Evolutionary conservation across 2,888 invertebrate species (phyloP).

Genomic region (Pandemis heparana): DNA sequence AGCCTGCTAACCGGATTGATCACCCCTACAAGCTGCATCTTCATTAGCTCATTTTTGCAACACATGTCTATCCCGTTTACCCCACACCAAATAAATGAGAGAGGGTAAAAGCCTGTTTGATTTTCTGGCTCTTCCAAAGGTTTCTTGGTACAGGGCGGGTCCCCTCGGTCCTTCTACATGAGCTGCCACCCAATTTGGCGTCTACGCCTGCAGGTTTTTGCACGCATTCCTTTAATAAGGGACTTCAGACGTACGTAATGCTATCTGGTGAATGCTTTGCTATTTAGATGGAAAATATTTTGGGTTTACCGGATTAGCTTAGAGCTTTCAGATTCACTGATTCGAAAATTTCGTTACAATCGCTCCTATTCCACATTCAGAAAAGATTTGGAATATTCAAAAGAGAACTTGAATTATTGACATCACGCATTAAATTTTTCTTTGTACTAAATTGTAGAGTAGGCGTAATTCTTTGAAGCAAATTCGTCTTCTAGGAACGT

Average conservation of each 20-base stretch:
- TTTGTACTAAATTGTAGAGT: not conserved
- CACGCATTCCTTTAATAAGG: conserved; percentile 65
- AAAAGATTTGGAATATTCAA: not conserved
- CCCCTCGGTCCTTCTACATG: conserved; percentile 64
- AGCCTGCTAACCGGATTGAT: conserved; percentile 62
- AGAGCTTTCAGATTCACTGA: conserved; percentile 16
- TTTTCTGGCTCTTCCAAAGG: conserved; percentile 3
- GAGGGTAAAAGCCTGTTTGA: conserved; percentile 8
- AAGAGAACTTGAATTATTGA: not conserved
- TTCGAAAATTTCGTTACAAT: conserved; percentile 8
- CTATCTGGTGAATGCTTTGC: conserved; percentile 47
- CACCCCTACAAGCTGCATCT: conserved; percentile 20
- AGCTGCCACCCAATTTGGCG: conserved; percentile 71
- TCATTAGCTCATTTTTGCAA: conserved; percentile 5
- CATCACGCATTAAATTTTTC: not conserved
- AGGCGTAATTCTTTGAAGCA: not conserved
- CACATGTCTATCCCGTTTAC: conserved; percentile 32
- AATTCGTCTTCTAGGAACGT: not conserved
- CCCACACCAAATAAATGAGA: conserved; percentile 24
- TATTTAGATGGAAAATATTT: conserved; percentile 41
- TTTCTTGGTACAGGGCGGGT: conserved; percentile 42
- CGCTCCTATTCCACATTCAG: not conserved
- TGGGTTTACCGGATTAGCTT: conserved; percentile 36
- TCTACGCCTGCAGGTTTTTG: conserved; percentile 67
- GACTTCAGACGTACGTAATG: conserved; percentile 55